Percentiles rank a stretch among this genome's conserved stretches.
These are phyloP conservation scores for Coremacera marginata DNA, from an alignment of 2,888 invertebrate species.

Conservation along the genomic window DNA sequence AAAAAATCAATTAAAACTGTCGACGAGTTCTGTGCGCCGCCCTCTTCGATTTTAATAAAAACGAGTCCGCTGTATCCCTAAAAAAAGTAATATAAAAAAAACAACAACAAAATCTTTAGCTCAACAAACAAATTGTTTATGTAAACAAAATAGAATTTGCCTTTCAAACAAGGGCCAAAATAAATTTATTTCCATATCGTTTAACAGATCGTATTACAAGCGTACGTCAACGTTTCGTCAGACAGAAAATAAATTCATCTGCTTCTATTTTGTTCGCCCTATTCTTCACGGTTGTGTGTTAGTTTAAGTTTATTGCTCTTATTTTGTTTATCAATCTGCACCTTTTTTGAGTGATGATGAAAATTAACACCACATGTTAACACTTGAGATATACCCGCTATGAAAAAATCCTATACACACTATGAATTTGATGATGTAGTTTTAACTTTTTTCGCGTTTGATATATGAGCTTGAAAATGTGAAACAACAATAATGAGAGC, in stretches of 20 bases:
- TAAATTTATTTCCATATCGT: no score
- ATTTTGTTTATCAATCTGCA: neutral
- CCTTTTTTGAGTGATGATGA: neutral
- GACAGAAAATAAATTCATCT: neutral
- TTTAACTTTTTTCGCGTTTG: neutral
- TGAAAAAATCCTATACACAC: neutral
- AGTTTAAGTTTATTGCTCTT: neutral
- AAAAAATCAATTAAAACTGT: constrained; percentile 1
- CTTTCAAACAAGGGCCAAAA: no score
- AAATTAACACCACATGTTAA: constrained; percentile 52
- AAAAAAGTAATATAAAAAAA: neutral
- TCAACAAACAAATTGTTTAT: neutral
- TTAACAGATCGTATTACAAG: constrained; percentile 21
- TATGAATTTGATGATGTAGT: neutral
- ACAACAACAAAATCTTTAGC: neutral
- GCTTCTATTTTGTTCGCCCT: neutral
- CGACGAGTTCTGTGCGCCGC: neutral
- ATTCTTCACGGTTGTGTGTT: neutral
- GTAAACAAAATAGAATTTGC: neutral
- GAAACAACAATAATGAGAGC: no score
- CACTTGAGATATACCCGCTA: constrained; percentile 20
- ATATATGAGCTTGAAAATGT: no score
- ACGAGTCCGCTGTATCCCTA: neutral
- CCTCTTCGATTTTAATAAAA: neutral
- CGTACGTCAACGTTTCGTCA: constrained; percentile 16